phyloP scores from a whole-genome alignment of 2,113 vertebrate genomes.

The Mirounga angustirostris region DNA sequence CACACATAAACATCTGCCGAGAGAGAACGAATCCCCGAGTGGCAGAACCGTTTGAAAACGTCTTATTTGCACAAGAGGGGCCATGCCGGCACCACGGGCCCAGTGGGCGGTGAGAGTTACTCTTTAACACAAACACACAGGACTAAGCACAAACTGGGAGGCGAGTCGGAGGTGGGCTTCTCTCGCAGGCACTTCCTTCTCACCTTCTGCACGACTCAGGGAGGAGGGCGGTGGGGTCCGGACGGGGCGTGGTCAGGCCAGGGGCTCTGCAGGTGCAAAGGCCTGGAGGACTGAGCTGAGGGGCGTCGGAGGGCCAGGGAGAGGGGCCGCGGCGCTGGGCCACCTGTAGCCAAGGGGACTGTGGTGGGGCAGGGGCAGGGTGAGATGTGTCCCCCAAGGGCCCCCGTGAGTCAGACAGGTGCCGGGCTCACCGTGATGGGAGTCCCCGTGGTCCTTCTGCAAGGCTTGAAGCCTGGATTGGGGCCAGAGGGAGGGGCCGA shows the following conservation, averaged over 20 bases:
- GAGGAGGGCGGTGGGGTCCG: accelerated
- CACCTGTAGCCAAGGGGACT: accelerated
- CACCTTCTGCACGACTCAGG: accelerated
- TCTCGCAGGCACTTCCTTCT: neutral
- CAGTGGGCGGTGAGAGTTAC: too few relatives aligned
- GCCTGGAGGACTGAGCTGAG: accelerated
- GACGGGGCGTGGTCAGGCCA: neutral
- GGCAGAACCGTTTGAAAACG: neutral
- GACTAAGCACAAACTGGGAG: too few relatives aligned
- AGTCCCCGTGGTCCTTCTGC: neutral
- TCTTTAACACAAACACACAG: neutral
- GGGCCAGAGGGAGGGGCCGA: neutral
- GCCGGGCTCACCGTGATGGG: neutral
- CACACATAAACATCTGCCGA: neutral
- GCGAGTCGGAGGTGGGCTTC: accelerated
- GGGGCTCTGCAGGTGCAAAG: neutral
- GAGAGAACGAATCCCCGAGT: neutral
- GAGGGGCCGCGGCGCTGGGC: accelerated
- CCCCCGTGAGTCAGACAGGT: accelerated
- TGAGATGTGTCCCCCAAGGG: neutral
- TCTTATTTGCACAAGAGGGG: neutral
- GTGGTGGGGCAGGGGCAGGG: accelerated
- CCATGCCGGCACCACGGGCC: accelerated
- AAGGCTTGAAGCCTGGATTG: neutral
- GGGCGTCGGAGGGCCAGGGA: accelerated